Base-by-base conservation (phyloP, 2,888 invertebrate species). In the Napeogenes sylphis region DNA sequence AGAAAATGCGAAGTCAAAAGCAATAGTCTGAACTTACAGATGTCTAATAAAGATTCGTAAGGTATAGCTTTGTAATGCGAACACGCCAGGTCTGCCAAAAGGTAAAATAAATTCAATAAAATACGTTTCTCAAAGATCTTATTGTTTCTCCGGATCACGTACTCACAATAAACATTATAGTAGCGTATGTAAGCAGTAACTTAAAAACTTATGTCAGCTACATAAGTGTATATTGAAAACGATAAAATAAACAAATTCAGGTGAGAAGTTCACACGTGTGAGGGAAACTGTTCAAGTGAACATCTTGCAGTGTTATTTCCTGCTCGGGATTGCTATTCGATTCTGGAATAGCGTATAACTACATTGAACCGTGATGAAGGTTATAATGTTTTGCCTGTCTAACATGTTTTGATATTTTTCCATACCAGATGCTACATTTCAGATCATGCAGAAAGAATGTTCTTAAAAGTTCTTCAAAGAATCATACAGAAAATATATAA, bases 251-350 rank as follows among this genome's bases (percentile, higher is more conserved):
- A 42, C 42, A 42, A 51, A 64, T 55, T 61, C 53, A 63, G 59
- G 60, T 57, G 38, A 30, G 30, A 32, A 60, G 57, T 60, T 64
- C 57, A 57, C 63, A 64, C 60, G 60, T 60, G 63, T 64, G 21
- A 45, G 64, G 64, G 64, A 58, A 64, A 59, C 55, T 54, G 59
- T 55, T 46, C 30, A 21, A 65, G 55, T 64, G 58, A 55, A 58
- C 64, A 63, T 61, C 68, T 69, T 67, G 68, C 63, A 60, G 56
- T 59, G 59, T 74, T 66, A 81, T 82, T 83, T 83, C 82, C 82
- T 80, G 76, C 64, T 57, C 64, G 59, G 51, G 12, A 51, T 51
- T 51, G 30, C 51, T 8, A 30, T 42, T 51, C 51, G 51, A 51
- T 8, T 51, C 8, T 51, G 47, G 30, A 30, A 51, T 30, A 30